Base-by-base conservation (phyloP, 2,797 vertebrate species). In the Loriculus beryllinus region DNA sequence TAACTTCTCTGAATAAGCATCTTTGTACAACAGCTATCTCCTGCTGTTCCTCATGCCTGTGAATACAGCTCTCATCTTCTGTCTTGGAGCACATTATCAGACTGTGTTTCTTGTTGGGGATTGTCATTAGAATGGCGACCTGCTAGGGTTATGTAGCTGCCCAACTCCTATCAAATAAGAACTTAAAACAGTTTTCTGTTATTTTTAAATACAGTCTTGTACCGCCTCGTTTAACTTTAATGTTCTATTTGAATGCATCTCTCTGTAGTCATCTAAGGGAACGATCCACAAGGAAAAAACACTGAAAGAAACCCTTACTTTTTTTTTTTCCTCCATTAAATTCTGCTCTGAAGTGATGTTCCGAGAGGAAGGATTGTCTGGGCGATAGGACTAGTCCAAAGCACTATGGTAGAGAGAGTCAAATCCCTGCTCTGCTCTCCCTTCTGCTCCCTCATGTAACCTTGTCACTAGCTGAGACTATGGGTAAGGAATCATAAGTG, bases 191-290 rank as follows among this genome's bases (percentile, higher is more conserved):
- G 56, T 52, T 96, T 92, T 82, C 87, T 92, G 92, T 92, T 92
- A 93, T 96, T 96, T 95, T 92, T 92, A 95, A 97, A 95, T 75
- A 85, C 57, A 91, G 92, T 69, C 92, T 92, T 92, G 89, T 95
- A 80, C 86, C 2, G 45, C 92, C 87, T 95, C 23, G 16, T 95
- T 96, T 97, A 96, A 95, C 87, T 93, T 96, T 96, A 93, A 96
- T 96, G 93, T 92, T 94, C 82, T 94, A 76, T 93, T 95, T 94
- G 88, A 96, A 86, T 92, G 78, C 56, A 70, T 95, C 83, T 91
- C 90, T 96, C 92, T 96, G 84, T 81, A 96, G 88, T 90, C 87
- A 92, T 95, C 89, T 95, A 87, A 95, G 76, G 77, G 37, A 92
- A 94, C 17, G 52, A 49, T 96, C 92, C 82, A 84, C 71, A 86